Conservation (phyloP, 2,797 vertebrate species). For the Pseudochirops corinnae region DNA sequence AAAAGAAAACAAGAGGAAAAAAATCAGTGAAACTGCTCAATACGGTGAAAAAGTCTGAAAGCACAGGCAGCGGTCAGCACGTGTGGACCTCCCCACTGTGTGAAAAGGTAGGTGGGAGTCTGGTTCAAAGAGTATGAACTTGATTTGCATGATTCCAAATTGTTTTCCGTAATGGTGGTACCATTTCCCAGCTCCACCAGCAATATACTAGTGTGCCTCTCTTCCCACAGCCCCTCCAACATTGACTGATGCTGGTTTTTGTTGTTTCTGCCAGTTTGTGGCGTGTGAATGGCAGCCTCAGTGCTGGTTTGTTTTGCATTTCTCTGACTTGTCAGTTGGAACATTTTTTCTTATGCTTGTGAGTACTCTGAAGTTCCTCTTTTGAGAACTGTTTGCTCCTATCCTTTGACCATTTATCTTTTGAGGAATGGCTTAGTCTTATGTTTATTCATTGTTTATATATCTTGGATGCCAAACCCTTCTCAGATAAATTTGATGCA, state of each 20-base stretch:
- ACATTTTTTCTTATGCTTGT: background rate
- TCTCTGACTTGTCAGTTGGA: background rate
- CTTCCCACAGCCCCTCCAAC: background rate
- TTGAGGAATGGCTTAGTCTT: background rate
- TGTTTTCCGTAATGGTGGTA: background rate
- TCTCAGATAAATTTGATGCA: background rate
- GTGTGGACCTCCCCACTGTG: background rate
- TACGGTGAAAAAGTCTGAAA: background rate
- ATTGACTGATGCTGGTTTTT: accelerated
- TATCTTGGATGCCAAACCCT: no score
- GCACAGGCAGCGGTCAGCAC: accelerated
- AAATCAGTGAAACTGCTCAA: background rate
- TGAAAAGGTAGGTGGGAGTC: background rate
- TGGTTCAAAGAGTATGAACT: background rate
- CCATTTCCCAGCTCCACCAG: background rate
- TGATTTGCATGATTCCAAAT: background rate
- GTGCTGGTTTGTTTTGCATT: background rate
- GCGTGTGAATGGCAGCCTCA: background rate
- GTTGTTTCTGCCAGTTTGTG: background rate
- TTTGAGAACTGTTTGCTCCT: background rate
- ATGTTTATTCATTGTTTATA: background rate
- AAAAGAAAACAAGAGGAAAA: background rate
- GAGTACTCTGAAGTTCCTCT: background rate
- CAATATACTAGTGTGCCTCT: background rate
- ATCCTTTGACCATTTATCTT: background rate